Conservation (phyloP, 2,113 vertebrate species). For the Mustelus asterias region DNA sequence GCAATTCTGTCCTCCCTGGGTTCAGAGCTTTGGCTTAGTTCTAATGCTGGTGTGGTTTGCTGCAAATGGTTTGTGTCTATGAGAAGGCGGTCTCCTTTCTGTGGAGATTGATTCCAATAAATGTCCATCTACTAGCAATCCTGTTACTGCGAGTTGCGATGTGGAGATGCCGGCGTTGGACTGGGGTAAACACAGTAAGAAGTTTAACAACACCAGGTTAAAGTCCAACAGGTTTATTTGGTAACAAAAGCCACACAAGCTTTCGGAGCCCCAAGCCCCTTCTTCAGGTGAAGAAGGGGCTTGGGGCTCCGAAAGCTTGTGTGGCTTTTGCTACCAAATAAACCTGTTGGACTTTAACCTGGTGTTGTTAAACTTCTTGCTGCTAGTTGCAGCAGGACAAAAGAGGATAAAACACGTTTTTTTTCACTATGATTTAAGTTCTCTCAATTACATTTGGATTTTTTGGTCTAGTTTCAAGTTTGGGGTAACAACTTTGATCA, state of each 20-base stretch:
- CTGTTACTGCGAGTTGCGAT: background rate
- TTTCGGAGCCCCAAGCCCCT: too few relatives aligned
- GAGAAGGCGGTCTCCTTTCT: background rate
- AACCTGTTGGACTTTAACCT: too few relatives aligned
- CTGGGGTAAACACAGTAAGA: too few relatives aligned
- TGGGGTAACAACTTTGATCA: background rate
- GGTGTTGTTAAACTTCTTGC: too few relatives aligned
- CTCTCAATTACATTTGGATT: background rate
- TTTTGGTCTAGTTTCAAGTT: background rate
- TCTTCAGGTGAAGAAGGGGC: too few relatives aligned
- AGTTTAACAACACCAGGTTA: too few relatives aligned
- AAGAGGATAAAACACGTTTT: background rate
- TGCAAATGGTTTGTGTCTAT: background rate
- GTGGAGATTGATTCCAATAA: background rate
- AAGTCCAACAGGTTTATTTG: too few relatives aligned
- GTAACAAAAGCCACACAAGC: too few relatives aligned
- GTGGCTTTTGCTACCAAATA: too few relatives aligned
- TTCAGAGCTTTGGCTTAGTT: background rate
- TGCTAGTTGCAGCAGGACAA: background rate
- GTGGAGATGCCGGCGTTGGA: too few relatives aligned
- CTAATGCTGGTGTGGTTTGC: background rate
- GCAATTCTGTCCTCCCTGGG: too few relatives aligned
- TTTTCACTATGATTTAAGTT: background rate
- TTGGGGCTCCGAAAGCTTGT: too few relatives aligned
- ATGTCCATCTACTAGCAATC: background rate